Evolutionary conservation across 2,888 invertebrate species (phyloP).

Genomic region (Pristionchus japonicus): DNA sequence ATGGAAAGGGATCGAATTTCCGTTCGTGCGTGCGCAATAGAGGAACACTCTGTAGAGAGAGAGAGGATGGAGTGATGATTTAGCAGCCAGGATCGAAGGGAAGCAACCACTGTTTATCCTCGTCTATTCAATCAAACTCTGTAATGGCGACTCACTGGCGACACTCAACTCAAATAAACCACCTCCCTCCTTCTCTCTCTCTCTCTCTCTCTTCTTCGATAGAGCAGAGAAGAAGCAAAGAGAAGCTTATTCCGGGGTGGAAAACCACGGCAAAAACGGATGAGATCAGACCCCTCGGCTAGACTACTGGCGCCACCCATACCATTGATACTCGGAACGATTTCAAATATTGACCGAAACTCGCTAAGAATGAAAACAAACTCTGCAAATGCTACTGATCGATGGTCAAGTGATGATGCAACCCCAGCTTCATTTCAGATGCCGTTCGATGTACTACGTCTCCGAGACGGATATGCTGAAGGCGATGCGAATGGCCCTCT

Average conservation of each 20-base stretch:
- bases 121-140: slow-evolving; percentile 25
- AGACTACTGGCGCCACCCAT: background rate
- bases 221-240: slow-evolving; percentile 10
- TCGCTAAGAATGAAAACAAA: background rate
- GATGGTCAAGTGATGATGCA: background rate
- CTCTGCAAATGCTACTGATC: background rate
- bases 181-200: background rate
- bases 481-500: slow-evolving; percentile 70
- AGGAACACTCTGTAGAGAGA: background rate
- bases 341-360: background rate
- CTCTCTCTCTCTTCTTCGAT: background rate
- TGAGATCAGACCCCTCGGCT: slow-evolving; percentile 3
- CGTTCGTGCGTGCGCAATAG: background rate
- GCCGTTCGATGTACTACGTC: slow-evolving; percentile 71
- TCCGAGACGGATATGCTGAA: slow-evolving; percentile 75
- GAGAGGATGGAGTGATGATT: background rate
- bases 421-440: slow-evolving; percentile 55
- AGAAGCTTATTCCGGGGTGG: background rate
- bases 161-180: slow-evolving; percentile 27
- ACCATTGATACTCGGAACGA: background rate
- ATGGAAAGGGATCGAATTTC: slow-evolving; percentile 32
- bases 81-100: background rate
- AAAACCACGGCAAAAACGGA: slow-evolving; percentile 21
- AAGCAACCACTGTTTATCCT: slow-evolving; percentile 6
- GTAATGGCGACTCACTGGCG: slow-evolving; percentile 45